phyloP scores from a whole-genome alignment of 2,113 vertebrate species.

The Ornithorhynchus anatinus region DNA sequence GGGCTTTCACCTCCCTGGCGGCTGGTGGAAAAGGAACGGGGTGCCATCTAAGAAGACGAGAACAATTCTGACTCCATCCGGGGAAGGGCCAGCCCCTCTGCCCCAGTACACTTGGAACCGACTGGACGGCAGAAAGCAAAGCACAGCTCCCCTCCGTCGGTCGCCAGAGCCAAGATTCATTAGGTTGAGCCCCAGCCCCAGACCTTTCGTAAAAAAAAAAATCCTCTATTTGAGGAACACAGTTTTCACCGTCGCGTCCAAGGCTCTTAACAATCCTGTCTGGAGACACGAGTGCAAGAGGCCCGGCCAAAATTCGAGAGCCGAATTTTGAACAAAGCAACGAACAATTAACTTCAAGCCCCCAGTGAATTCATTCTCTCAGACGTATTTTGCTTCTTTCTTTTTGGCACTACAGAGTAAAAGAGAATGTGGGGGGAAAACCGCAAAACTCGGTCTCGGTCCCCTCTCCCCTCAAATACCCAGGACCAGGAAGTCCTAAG shows the following conservation, averaged over 20 bases:
- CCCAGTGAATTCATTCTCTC: neutral
- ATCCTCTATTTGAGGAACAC: slow-evolving; percentile 22
- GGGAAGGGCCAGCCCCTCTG: neutral
- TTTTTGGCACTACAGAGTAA: neutral
- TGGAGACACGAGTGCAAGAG: slow-evolving; percentile 40
- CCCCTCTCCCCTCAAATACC: neutral
- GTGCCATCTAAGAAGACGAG: neutral
- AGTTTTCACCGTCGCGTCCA: slow-evolving; percentile 46
- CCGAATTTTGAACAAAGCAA: slow-evolving; percentile 35
- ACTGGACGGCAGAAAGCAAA: slow-evolving; percentile 12
- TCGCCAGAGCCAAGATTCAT: slow-evolving; percentile 31
- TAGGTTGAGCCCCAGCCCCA: slow-evolving; percentile 31
- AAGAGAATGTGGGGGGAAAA: neutral
- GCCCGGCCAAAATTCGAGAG: slow-evolving; percentile 26
- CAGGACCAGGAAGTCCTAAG: slow-evolving; percentile 7
- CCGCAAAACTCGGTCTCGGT: too few species aligned
- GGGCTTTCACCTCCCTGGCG: neutral
- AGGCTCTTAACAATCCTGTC: slow-evolving; percentile 29
- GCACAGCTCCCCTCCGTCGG: slow-evolving; percentile 32
- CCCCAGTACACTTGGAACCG: slow-evolving; percentile 3
- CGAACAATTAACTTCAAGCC: slow-evolving; percentile 18
- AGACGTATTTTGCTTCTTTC: slow-evolving; percentile 5
- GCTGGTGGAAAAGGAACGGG: neutral
- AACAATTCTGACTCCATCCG: neutral
- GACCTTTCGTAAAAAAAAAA: neutral